Evolutionary conservation across 2,797 vertebrate species (phyloP).

Genomic region (Sarcoramphus papa): DNA sequence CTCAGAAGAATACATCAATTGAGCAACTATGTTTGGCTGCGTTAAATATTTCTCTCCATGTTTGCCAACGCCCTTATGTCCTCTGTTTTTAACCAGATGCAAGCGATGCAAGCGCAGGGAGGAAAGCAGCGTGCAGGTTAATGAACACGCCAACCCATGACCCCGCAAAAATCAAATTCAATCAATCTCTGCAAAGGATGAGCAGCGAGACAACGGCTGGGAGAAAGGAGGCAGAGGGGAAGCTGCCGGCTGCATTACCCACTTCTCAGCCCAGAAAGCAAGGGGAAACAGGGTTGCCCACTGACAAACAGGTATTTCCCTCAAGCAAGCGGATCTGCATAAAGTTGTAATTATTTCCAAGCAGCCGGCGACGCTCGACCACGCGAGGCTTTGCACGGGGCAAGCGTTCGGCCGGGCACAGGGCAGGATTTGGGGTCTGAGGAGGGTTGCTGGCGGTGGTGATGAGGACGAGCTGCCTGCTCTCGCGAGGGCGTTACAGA

Average conservation of each 20-base stretch:
- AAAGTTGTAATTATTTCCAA: not conserved
- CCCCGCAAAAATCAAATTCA: not conserved
- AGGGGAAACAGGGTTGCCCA: not conserved
- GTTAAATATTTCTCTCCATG: not conserved
- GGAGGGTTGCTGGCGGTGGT: not conserved
- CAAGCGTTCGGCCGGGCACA: accelerated
- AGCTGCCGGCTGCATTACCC: no score
- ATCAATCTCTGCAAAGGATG: not conserved
- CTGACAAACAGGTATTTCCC: not conserved
- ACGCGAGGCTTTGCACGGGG: accelerated
- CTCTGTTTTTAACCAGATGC: no score
- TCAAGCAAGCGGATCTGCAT: not conserved
- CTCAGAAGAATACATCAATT: not conserved
- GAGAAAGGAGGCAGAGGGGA: not conserved
- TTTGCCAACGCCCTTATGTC: not conserved
- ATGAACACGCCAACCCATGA: not conserved
- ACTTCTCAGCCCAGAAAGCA: not conserved
- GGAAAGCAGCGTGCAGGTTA: not conserved
- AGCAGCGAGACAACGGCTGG: accelerated
- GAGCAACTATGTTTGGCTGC: not conserved
- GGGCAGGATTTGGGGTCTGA: not conserved
- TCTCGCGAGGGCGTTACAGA: accelerated
- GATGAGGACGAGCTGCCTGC: not conserved
- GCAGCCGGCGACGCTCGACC: accelerated
- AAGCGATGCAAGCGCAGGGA: not conserved